A percentile compares a stretch with the other conserved stretches of the same genome.
These are phyloP conservation scores for Drosophila athabasca DNA, from an alignment of 1,140 invertebrate genomes.

Conservation along the genomic window DNA sequence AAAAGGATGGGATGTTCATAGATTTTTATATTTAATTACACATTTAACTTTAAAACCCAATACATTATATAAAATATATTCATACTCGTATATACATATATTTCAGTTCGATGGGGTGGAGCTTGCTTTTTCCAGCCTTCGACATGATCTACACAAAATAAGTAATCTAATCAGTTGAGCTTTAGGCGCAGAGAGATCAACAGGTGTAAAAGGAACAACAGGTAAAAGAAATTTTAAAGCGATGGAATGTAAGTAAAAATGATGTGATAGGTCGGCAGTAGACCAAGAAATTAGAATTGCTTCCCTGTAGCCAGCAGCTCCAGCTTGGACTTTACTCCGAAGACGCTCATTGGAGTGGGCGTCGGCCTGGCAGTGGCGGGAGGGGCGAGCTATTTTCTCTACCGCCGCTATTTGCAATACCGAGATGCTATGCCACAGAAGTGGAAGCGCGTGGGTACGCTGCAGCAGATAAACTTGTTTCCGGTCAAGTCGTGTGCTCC, in stretches of 20 bases:
- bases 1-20: too few relatives aligned
- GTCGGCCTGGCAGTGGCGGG: conserved; percentile 56
- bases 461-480: conserved; percentile 84
- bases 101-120: not conserved
- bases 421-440: conserved; percentile 66
- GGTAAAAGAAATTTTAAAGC: not conserved
- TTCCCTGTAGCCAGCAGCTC: not conserved
- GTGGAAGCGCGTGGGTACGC: conserved; percentile 84
- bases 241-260: conserved; percentile 41
- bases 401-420: conserved; percentile 50
- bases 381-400: conserved; percentile 58
- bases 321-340: conserved; percentile 37
- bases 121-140: conserved; percentile 3
- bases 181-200: conserved; percentile 36
- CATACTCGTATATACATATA: too few relatives aligned
- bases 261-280: not conserved
- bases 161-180: conserved; percentile 38
- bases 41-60: too few relatives aligned
- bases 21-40: too few relatives aligned
- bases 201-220: conserved; percentile 15
- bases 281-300: too few relatives aligned
- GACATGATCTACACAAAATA: conserved; percentile 10
- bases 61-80: too few relatives aligned
- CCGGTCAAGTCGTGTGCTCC: conserved; percentile 85
- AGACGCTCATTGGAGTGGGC: conserved; percentile 56